Base-by-base conservation (phyloP, 2,888 invertebrate species). In the Ellobium chinense region DNA sequence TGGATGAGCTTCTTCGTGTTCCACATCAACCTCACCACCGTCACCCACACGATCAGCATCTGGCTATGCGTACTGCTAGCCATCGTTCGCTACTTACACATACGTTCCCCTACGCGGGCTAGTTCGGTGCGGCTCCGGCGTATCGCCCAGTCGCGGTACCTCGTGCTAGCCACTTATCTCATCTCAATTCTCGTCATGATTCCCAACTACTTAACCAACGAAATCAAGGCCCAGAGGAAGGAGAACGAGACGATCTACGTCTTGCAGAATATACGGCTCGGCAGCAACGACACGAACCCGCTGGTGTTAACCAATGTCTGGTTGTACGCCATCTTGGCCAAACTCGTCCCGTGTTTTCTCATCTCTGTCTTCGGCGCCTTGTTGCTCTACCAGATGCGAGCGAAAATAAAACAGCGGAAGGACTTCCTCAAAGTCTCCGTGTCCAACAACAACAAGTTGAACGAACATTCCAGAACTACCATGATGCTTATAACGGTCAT, bases 31-130 rank as follows among this genome's bases (percentile, higher is more conserved):
- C 97, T 98, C 92, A 95, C 96, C 27, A 97, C 97, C 93, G 95
- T 96, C 69, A 95, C 96, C 82, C 97, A 97, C 92, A 98, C 98
- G 2, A 96, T 98, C 84, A 97, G 98, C 0, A 98, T 98, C 86
- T 98, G 97, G 95, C 93, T 98, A 87, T 98, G 98, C 0, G 96
- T 98, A 0, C 96, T 97, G 0, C 93, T 98, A 82, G 98, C 98
- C 0, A 96, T 98, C 2, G 98, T 98, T 96, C 94, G 98, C 7
- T 98, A 97, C 91, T 86, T 92, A 12, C 93, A 93, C 76, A 92
- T 93, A 78, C 96, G 96, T 0, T 95, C 95, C 90, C 97, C 97
- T 0, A 96, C 96, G 86, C 95, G 95, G 87, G 97, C 96, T 90
- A 95, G 96, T 5, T 78, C 87, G 7, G 88, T 87, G 7, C 82